These are phyloP conservation scores for Acyrthosiphon pisum DNA, from an alignment of 1,140 invertebrate genomes.

Conservation along the genomic window DNA sequence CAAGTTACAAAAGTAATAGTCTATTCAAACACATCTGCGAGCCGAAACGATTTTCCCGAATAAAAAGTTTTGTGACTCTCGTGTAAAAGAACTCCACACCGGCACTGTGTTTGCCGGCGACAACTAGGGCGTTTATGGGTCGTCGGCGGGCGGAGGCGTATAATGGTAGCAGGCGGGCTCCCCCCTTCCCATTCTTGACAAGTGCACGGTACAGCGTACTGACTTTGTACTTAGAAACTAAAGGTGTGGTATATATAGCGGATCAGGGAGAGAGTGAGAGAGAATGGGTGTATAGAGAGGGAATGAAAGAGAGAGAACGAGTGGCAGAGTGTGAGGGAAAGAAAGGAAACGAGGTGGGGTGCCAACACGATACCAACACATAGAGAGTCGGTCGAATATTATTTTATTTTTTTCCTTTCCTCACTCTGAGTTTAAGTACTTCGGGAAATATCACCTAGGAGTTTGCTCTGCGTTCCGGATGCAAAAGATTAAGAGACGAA, in stretches of 20 bases:
- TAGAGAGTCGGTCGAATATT: neutral
- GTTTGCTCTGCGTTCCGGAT: neutral
- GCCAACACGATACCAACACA: neutral
- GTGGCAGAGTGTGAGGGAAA: neutral
- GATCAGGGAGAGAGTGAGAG: neutral
- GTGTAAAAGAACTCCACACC: neutral
- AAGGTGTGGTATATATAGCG: neutral
- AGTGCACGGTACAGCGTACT: neutral
- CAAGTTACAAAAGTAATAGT: constrained; percentile 24
- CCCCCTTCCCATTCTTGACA: neutral
- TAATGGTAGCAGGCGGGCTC: neutral
- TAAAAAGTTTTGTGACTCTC: constrained; percentile 37
- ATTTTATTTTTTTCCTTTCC: neutral
- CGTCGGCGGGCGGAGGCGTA: neutral
- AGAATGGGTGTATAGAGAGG: too few species aligned
- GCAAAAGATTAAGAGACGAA: constrained; percentile 31
- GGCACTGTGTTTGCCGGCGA: neutral
- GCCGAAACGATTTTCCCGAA: constrained; percentile 15
- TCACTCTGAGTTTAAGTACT: neutral
- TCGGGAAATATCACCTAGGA: constrained; percentile 22
- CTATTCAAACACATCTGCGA: constrained; percentile 18
- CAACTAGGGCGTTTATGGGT: constrained; percentile 23
- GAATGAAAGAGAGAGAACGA: neutral
- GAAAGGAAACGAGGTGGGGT: neutral
- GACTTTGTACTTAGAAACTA: neutral